Evolutionary conservation across 2,113 vertebrate species (phyloP).

Genomic region (Zosterops hypoxanthus): DNA sequence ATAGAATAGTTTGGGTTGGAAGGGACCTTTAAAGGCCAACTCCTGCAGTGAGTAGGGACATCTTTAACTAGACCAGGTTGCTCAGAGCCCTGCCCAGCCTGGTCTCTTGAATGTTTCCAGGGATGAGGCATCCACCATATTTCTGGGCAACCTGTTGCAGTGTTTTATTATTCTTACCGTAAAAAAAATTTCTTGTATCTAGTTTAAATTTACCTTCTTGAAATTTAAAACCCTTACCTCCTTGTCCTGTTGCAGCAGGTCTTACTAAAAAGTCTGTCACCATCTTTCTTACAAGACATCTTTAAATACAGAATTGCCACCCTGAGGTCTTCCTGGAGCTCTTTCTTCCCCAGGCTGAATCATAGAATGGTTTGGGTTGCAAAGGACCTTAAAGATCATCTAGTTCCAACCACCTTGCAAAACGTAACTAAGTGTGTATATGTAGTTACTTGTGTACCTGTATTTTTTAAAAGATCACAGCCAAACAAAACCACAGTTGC

Average conservation of each 20-base stretch:
- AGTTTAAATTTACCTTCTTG: neutral
- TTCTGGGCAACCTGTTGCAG: neutral
- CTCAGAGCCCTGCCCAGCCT: neutral
- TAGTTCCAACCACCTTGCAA: neutral
- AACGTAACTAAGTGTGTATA: neutral
- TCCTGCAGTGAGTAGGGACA: fast-evolving
- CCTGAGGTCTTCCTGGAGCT: neutral
- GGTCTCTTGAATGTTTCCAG: neutral
- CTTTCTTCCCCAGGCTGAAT: neutral
- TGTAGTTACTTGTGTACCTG: neutral
- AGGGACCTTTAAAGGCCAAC: neutral
- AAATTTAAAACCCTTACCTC: neutral
- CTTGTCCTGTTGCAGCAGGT: neutral
- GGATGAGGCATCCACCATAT: neutral
- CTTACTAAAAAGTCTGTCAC: neutral
- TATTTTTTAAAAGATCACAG: neutral
- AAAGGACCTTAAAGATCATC: neutral
- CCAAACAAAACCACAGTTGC: neutral
- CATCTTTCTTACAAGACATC: neutral
- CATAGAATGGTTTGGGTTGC: neutral
- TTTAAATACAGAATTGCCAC: neutral
- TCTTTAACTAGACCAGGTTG: neutral
- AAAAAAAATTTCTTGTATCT: neutral
- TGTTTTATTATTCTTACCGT: neutral
- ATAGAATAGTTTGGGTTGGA: neutral